Base-by-base conservation (phyloP, 2,797 vertebrate species). In the Naso thynnoides region DNA sequence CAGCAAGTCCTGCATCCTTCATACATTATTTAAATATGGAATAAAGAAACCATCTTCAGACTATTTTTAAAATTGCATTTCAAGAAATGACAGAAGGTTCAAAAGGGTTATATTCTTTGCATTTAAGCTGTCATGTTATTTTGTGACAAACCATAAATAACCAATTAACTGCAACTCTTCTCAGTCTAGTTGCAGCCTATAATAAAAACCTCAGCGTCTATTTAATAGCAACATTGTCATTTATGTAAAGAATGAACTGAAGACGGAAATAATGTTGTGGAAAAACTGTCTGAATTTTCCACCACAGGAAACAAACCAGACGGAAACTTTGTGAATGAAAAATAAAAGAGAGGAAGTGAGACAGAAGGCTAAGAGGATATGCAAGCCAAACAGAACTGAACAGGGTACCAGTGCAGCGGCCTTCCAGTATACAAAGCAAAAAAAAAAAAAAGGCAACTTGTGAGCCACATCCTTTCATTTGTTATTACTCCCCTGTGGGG, bases 401-500 rank as follows among this genome's bases (percentile, higher is more conserved):
- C 85, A 82, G 82, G 89, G 89, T 79, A 64, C 66, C 83, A 85
- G 73, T 81, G 71, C 33, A 36, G 33, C 9, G 33, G 10, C 8
- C 33, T 36, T 36, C 33, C 33, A 36, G 33, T 57, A 72, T 74
- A 81, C 61, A 85, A 86, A 88, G 79, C 87, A 80, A 42, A 81
- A 85, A 86, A 88, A 78, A 86, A 80, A 42, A 81, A 82, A 87
- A 82, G 88, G 88, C 83, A 89, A 83, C 71, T 68, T 68, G 67
- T 77, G 86, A 73, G 83, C 81, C 85, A 90, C 76, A 92, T 92
- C 80, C 79, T 88, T 93, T 89, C 72, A 72, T 85, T 83, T 88
- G 64, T 84, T 80, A 76, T 86, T 67, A 52, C 70, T 88, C 84
- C 78, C 87, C 57, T 70, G 74, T 36, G 66, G 80, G 65, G 68